Base-by-base conservation (phyloP, 2,113 vertebrate genomes). In the Eolophus roseicapilla region DNA sequence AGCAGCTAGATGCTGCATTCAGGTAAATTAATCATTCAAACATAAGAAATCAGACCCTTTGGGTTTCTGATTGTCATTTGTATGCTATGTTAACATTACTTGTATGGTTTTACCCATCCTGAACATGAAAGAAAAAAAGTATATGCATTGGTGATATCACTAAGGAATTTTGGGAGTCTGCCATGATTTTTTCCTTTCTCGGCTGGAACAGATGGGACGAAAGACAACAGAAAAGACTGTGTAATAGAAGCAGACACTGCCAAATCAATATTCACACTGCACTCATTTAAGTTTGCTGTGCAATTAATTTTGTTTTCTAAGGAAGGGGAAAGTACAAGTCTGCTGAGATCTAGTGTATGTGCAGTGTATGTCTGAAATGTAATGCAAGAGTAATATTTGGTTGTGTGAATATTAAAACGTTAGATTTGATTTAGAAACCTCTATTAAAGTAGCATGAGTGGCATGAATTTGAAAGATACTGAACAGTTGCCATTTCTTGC, bases 171-270 rank as follows among this genome's bases (percentile, higher is more conserved):
- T 78, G 85, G 29, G 67, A 11, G 33, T 95, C 67, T 94, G 65
- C 88, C 31, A 16, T 70, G 41, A 79, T 80, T 87, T 96, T 68
- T 90, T 92, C 19, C 71, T 95, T 97, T 85, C 55, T 97, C 10
- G 50, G 16, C 83, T 74, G 13, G 55, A 92, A 75, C 85, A 96
- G 95, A 95, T 95, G 88, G 94, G 69, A 75, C 5, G 33, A 91
- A 87, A 86, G 81, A 80, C 86, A 92, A 65, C 52, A 70, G 69
- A 78, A 92, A 94, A 85, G 41, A 19, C 39, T 74, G 49, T 88
- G n/a, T 68, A 71, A 78, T 86, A 62, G 59, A 86, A 88, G 55
- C 35, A 89, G 44, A 33, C 29, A 7, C 29, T 83, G 67, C 80
- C 92, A 90, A 89, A 69, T 94, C 91, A 86, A 53, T 92, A 90